Percentiles rank a stretch among this genome's conserved stretches.
phyloP scores from a whole-genome alignment of 2,797 vertebrate genomes.

The Melanogrammus aeglefinus region DNA sequence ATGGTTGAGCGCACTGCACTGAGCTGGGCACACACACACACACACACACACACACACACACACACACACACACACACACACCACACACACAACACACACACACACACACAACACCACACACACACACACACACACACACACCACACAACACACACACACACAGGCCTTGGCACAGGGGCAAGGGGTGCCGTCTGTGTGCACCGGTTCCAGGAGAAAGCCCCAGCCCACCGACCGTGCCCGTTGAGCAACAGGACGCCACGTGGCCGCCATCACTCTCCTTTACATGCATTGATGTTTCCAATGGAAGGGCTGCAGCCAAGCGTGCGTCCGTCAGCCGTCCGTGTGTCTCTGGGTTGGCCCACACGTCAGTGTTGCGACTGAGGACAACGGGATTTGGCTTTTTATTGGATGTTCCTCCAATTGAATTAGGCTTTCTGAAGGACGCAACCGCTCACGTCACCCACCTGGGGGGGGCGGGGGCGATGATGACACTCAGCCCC shows the following conservation, averaged over 20 bases:
- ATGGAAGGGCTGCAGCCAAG: neutral
- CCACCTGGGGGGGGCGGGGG: no score
- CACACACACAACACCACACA: neutral
- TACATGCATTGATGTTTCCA: neutral
- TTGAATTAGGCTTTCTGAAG: neutral
- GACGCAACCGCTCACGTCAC: neutral
- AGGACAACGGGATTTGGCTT: neutral
- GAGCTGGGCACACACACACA: constrained; percentile 29
- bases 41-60: no score
- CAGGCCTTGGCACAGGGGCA: neutral
- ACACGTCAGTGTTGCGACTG: neutral
- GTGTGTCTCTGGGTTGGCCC: neutral
- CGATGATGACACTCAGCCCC: neutral
- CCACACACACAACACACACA: constrained; percentile 16
- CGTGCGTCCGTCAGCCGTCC: neutral
- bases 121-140: constrained; percentile 23
- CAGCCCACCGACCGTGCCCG: neutral
- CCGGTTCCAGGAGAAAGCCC: constrained; percentile 32
- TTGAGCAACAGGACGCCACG: constrained; percentile 6
- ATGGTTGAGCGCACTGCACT: constrained; percentile 29
- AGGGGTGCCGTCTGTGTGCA: neutral
- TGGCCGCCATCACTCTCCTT: constrained; percentile 18
- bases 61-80: constrained; percentile 29
- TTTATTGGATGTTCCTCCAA: neutral
- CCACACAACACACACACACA: neutral